Evolutionary conservation across 2,113 vertebrate genomes (phyloP), one percentile per base, ranked within the genome.

Genomic region (Synodontis membranacea): DNA sequence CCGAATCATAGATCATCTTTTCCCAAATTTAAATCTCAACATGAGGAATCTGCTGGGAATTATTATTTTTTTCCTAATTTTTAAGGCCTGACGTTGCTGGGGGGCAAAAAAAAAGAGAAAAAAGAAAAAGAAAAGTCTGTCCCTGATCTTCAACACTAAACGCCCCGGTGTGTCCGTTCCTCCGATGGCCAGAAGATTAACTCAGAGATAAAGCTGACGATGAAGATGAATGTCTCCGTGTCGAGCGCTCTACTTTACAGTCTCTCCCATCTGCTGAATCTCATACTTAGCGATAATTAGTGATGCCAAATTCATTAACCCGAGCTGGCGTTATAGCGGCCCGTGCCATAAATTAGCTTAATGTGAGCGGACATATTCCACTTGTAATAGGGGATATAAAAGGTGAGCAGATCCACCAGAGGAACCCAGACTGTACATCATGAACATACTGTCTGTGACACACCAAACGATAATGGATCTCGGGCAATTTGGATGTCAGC

Each of bases 201-300:
- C 80, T 85, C 50, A 80, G 62, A 83, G 84, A 79, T 83, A 86
- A 83, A 86, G 84, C 80, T 48, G 84, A 86, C 58, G 64, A 86
- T 62, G 66, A 80, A 87, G 50, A 88, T 79, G 50, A n/a, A 89
- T 86, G 46, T 88, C 82, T n/a, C 21, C 46, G 80, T 28, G 84
- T 82, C 87, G 72, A 68, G 37, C n/a, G 84, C 44, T 42, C 75
- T 84, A 78, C 85, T 90, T 86, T 87, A 60, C 81, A 88, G 80
- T 75, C 88, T 86, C 81, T 94, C 93, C 95, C 95, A 93, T 94
- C 92, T 93, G 93, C 94, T 94, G 96, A 95, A 97, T 83, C 97
- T 98, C 97, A 97, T 97, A 97, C 97, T 98, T 97, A 96, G 96
- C 96, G 96, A 97, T 99, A 96, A 98, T 99, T 97, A 97, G 96